Evolutionary conservation across 2,797 vertebrate species (phyloP).

Genomic region (Aplochiton taeniatus): DNA sequence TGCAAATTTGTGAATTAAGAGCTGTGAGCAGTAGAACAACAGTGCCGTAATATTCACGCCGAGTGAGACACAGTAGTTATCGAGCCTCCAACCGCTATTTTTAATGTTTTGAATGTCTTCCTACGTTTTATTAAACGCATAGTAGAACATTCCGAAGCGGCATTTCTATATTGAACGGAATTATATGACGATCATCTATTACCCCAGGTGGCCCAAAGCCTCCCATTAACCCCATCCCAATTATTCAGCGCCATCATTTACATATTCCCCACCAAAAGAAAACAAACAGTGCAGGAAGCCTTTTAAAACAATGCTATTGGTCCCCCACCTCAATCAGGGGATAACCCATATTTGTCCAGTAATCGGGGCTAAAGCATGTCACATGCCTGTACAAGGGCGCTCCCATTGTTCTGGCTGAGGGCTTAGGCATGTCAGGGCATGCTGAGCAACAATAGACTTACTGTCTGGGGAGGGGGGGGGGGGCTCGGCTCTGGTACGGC

Average conservation of each 20-base stretch:
- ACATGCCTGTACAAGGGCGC: constrained; percentile 51
- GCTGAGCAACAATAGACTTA: constrained; percentile 66
- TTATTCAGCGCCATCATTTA: constrained; percentile 28
- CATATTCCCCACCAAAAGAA: constrained; percentile 36
- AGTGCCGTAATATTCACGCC: constrained; percentile 27
- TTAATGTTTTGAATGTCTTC: background rate
- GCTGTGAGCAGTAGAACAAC: constrained; percentile 57
- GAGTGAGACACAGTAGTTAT: background rate
- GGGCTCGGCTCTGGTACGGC: no score
- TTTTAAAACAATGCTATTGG: constrained; percentile 50
- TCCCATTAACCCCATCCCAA: constrained; percentile 3
- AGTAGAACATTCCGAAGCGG: no score
- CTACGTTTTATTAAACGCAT: no score
- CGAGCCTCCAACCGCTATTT: background rate
- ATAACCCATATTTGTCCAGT: constrained; percentile 73
- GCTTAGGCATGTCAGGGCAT: constrained; percentile 70
- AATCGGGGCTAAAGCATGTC: constrained; percentile 68
- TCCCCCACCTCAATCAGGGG: constrained; percentile 63
- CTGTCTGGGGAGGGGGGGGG: no score
- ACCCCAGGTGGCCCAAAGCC: background rate
- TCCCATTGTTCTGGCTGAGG: constrained; percentile 56
- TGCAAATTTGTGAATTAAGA: constrained; percentile 70
- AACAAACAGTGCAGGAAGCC: constrained; percentile 25
- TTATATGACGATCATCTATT: background rate
- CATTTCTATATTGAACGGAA: no score